These are phyloP conservation scores for Platycheirus albimanus DNA, from an alignment of 2,888 invertebrate genomes.

Conservation along the genomic window DNA sequence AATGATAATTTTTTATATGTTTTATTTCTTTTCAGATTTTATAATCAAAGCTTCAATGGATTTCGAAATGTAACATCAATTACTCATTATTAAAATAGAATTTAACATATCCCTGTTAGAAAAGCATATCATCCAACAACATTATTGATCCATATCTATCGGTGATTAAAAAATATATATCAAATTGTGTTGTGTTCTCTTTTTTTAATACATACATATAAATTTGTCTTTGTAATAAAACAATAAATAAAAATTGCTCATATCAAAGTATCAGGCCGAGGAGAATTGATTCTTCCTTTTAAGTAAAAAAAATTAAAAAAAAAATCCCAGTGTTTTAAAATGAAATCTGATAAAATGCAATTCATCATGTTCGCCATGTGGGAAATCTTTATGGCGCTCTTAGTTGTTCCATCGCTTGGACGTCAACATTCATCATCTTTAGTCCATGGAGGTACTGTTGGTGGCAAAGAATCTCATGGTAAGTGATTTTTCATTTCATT, in stretches of 20 bases:
- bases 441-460: conserved; percentile 76
- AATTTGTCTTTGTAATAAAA: no score
- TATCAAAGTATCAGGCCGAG: no score
- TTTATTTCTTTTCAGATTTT: conserved; percentile 5
- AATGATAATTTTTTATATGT: no score
- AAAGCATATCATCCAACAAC: not conserved
- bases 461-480: conserved; percentile 81
- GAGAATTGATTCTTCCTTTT: not conserved
- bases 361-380: conserved; percentile 81
- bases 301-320: conserved; percentile 7
- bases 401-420: conserved; percentile 75
- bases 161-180: not conserved
- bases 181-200: conserved; percentile 10
- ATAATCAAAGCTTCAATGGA: not conserved
- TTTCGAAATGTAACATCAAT: not conserved
- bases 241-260: no score
- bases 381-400: conserved; percentile 80
- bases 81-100: not conserved
- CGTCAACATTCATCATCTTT: conserved; percentile 71
- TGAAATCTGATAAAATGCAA: conserved; percentile 82
- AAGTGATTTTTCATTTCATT: conserved; percentile 75
- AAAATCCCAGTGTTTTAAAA: conserved; percentile 74
- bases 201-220: not conserved
- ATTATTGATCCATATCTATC: conserved; percentile 9
- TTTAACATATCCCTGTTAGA: not conserved